These are phyloP conservation scores for Hanleya hanleyi DNA, from an alignment of 2,888 invertebrate genomes.

Conservation along the genomic window DNA sequence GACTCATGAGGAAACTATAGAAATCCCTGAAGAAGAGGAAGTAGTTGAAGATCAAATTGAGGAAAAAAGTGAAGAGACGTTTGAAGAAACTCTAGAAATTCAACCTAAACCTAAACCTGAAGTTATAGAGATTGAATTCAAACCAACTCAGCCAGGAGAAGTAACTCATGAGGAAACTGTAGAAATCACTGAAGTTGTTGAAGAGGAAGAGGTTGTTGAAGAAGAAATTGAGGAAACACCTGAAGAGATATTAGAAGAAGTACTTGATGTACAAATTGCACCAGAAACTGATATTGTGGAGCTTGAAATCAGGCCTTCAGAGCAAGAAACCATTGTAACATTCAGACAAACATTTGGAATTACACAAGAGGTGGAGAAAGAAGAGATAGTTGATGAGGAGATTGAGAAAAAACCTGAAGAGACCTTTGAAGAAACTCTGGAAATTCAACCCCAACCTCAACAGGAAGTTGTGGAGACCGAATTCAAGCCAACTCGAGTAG, in stretches of 20 bases:
- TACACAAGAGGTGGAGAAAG: no score
- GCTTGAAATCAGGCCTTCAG: no score
- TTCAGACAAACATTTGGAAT: no score
- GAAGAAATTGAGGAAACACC: conserved; percentile 6
- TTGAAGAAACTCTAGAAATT: conserved; percentile 15
- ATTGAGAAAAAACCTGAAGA: no score
- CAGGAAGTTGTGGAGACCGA: no score
- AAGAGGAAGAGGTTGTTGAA: conserved; percentile 2
- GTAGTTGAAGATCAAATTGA: conserved; percentile 47
- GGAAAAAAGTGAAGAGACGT: no score
- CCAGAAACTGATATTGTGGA: not conserved
- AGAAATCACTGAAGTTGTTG: not conserved
- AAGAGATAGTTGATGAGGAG: no score
- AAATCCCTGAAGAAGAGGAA: conserved; percentile 30
- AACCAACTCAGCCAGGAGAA: not conserved
- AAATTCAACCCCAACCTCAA: no score
- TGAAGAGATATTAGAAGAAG: not conserved
- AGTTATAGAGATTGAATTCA: not conserved
- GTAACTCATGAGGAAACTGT: not conserved
- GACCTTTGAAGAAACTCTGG: no score
- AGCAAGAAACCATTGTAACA: no score
- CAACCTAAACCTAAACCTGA: conserved; percentile 23
- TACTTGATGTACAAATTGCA: no score
- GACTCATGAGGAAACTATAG: conserved; percentile 14
- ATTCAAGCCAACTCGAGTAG: not conserved